Conservation (phyloP, 1,140 invertebrate genomes). For the Mylabris phalerata region DNA sequence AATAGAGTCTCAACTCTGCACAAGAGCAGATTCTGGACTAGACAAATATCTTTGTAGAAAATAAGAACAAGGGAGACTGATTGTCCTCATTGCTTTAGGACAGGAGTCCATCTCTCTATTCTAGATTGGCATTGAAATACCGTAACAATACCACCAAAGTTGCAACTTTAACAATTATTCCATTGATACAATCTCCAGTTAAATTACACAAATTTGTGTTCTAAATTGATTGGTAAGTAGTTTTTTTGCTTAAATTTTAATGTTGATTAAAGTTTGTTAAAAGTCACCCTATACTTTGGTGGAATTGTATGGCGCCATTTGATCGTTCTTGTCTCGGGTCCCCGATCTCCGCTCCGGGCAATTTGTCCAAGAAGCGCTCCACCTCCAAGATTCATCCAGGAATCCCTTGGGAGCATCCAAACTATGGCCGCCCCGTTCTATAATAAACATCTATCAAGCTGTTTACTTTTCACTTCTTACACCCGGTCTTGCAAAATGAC, state of each 20-base stretch:
- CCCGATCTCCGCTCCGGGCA: constrained; percentile 30
- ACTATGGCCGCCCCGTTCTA: constrained; percentile 33
- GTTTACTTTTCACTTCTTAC: constrained; percentile 34
- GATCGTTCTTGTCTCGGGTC: constrained; percentile 19
- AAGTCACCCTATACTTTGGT: constrained; percentile 12
- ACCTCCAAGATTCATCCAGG: constrained; percentile 37
- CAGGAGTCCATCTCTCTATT: constrained; percentile 38
- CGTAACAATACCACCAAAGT: constrained; percentile 22
- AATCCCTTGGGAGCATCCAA: constrained; percentile 32
- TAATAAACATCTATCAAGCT: constrained; percentile 38
- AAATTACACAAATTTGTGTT: no score
- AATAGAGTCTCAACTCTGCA: constrained; percentile 23
- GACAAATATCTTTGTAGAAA: constrained; percentile 37
- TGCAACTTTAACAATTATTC: neutral
- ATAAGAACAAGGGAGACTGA: constrained; percentile 40
- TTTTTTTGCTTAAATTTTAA: no score
- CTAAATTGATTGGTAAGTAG: no score
- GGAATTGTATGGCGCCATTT: constrained; percentile 16
- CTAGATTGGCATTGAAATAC: constrained; percentile 27
- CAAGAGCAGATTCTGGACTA: constrained; percentile 28
- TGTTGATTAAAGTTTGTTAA: no score
- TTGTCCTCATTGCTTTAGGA: constrained; percentile 43
- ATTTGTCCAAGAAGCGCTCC: constrained; percentile 38
- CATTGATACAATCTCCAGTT: neutral
- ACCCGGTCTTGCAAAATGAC: constrained; percentile 1